Evolutionary conservation across 2,888 invertebrate genomes (phyloP).

Genomic region (Hoplodrina blanda): DNA sequence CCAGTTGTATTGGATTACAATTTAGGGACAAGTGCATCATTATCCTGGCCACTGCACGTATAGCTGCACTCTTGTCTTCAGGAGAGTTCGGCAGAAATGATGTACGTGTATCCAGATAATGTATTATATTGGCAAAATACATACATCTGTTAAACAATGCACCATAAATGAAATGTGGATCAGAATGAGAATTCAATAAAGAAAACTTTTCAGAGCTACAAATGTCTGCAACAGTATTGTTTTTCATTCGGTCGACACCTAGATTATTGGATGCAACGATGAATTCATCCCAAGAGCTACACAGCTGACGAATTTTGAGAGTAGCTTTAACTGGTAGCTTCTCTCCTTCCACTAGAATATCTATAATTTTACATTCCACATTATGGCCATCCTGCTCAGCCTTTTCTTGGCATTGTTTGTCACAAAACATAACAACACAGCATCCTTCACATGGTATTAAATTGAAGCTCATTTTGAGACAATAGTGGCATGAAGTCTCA

Average conservation of each 20-base stretch:
- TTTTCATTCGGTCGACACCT: slow-evolving; percentile 27
- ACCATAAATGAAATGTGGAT: slow-evolving; percentile 36
- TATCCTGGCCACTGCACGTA: slow-evolving; percentile 35
- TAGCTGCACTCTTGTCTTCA: slow-evolving; percentile 31
- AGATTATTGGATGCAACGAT: slow-evolving; percentile 39
- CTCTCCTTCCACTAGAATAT: not conserved
- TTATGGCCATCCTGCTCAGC: slow-evolving; percentile 38
- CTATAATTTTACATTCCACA: slow-evolving; percentile 35
- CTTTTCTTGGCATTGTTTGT: slow-evolving; percentile 30
- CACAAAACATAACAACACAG: slow-evolving; percentile 37
- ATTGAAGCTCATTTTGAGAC: slow-evolving; percentile 38
- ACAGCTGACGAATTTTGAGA: slow-evolving; percentile 44
- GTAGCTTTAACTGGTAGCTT: slow-evolving; percentile 21
- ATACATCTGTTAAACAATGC: slow-evolving; percentile 26
- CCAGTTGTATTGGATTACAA: slow-evolving; percentile 32
- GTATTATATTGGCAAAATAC: slow-evolving; percentile 30
- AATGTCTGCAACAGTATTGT: slow-evolving; percentile 25
- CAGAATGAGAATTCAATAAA: slow-evolving; percentile 30
- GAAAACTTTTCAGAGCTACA: slow-evolving; percentile 44
- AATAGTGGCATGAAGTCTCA: slow-evolving; percentile 27
- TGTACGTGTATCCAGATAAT: slow-evolving; percentile 36
- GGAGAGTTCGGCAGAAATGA: slow-evolving; percentile 34
- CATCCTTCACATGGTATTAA: slow-evolving; percentile 44
- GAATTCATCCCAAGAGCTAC: slow-evolving; percentile 52
- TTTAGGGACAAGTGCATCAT: slow-evolving; percentile 40